phyloP scores from a whole-genome alignment of 1,140 invertebrate species.

The Heliothis virescens region DNA sequence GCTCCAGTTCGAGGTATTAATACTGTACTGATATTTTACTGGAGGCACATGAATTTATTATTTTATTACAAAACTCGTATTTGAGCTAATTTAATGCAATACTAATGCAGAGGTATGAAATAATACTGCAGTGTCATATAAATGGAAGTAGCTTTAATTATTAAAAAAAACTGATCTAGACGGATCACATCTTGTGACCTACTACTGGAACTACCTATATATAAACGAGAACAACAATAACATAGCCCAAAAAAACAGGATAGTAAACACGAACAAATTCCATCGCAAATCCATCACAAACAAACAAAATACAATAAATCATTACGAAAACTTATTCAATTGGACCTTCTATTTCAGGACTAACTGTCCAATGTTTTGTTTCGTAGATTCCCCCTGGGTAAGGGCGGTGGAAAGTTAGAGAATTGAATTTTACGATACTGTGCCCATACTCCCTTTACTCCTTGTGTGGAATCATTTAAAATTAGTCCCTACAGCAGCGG shows the following conservation, averaged over 20 bases:
- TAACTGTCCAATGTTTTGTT: conserved; percentile 44
- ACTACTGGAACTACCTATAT: too few species aligned
- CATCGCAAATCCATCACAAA: background rate
- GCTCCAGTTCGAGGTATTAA: conserved; percentile 22
- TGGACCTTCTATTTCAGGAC: conserved; percentile 21
- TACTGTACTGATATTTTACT: conserved; percentile 16
- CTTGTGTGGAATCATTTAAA: conserved; percentile 35
- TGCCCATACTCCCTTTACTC: conserved; percentile 30
- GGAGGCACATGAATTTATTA: conserved; percentile 4
- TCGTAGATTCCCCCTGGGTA: conserved; percentile 20
- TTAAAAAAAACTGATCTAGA: background rate
- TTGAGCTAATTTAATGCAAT: background rate
- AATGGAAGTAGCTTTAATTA: too few species aligned
- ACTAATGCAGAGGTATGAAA: too few species aligned
- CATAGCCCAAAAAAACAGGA: background rate
- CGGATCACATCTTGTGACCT: too few species aligned
- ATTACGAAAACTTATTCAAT: conserved; percentile 31
- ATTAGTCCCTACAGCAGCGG: conserved; percentile 30
- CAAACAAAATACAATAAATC: conserved; percentile 35
- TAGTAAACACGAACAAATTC: background rate
- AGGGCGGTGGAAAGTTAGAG: conserved; percentile 40
- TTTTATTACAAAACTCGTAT: conserved; percentile 22
- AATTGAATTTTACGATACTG: conserved; percentile 54
- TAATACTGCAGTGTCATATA: too few species aligned
- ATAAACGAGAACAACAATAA: background rate